Conservation (phyloP, 2,888 invertebrate genomes). For the Drosophila testacea region DNA sequence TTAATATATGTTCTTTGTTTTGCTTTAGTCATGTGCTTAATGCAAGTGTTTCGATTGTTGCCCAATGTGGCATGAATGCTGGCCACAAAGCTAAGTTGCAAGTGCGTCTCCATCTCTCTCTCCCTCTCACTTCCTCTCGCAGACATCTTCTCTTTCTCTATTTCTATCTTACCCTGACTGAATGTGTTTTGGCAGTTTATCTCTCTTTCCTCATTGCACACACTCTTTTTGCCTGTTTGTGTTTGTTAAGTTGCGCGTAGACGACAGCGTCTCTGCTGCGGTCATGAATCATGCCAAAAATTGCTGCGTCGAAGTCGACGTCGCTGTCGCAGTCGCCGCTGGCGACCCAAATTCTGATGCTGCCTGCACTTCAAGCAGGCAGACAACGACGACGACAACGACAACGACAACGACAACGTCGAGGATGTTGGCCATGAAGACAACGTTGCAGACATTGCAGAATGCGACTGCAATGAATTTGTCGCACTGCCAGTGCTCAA, state of each 20-base stretch:
- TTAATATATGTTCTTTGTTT: background rate
- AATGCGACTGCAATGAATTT: conserved; percentile 65
- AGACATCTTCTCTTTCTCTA: background rate
- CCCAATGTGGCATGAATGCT: conserved; percentile 39
- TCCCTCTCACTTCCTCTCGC: conserved; percentile 10
- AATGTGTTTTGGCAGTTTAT: conserved; percentile 17
- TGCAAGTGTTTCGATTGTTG: conserved; percentile 48
- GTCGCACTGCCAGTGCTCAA: conserved; percentile 58
- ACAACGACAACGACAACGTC: conserved; percentile 35
- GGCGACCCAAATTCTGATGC: conserved; percentile 69
- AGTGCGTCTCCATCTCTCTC: conserved; percentile 22
- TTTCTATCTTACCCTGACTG: background rate
- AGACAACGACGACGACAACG: conserved; percentile 32
- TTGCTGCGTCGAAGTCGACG: conserved; percentile 54
- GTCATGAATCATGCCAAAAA: conserved; percentile 77
- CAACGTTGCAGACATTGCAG: conserved; percentile 54
- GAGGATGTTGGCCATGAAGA: conserved; percentile 58
- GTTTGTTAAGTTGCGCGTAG: conserved; percentile 67
- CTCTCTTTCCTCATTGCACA: conserved; percentile 37
- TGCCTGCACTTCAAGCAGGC: conserved; percentile 54
- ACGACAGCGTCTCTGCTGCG: conserved; percentile 54
- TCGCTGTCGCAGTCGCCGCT: conserved; percentile 51
- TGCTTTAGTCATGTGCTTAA: conserved; percentile 12
- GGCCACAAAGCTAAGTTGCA: conserved; percentile 41
- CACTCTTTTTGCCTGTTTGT: conserved; percentile 51